Base-by-base conservation (phyloP, 2,113 vertebrate species). In the Laterallus jamaicensis region DNA sequence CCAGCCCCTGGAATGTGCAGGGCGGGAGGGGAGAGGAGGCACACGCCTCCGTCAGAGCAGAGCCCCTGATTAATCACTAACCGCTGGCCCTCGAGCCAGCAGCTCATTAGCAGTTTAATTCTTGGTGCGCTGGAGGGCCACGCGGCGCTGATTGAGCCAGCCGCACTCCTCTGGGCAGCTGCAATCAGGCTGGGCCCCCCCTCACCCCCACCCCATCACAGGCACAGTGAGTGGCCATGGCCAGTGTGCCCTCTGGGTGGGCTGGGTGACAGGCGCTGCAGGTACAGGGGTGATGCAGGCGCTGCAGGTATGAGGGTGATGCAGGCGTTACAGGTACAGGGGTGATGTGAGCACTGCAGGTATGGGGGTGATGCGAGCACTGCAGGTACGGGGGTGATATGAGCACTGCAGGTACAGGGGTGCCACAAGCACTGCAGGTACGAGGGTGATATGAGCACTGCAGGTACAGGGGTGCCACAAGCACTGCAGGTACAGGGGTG, bases 81-180 rank as follows among this genome's bases (percentile, higher is more conserved):
- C 67, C 79, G 60, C 92, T 8, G 0, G 71, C 92, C 90, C 59
- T 86, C 55, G 88, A 93, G 71, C 82, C 90, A 74, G 63, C 90
- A 82, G 88, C 76, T 96, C 92, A 86, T 95, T 94, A 97, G 88
- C 60, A 15, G n/a, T 96, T 74, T 94, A 88, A 90, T 92, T 95
- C 85, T 50, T 0, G 0, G 54, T 82, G 70, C 87, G 82, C 78
- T 68, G 90, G 81, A 87, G 77, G 73, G 69, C n/a, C 3, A 2
- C 2, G 14, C 0, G 4, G 55, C 76, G 50, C 76, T 90, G 90
- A 90, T n/a, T 90, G 92, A 92, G 16, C 39, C 5, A 5, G 47
- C 49, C 8, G 3, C 1, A 3, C 67, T 78, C n/a, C 2, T 70
- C 74, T 37, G 66, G 88, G 82, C 37, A n/a, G 21, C 80, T 54